Evolutionary conservation across 2,797 vertebrate genomes (phyloP), one percentile per base, ranked within the genome.

Genomic region (Mormyrops attenuatus): DNA sequence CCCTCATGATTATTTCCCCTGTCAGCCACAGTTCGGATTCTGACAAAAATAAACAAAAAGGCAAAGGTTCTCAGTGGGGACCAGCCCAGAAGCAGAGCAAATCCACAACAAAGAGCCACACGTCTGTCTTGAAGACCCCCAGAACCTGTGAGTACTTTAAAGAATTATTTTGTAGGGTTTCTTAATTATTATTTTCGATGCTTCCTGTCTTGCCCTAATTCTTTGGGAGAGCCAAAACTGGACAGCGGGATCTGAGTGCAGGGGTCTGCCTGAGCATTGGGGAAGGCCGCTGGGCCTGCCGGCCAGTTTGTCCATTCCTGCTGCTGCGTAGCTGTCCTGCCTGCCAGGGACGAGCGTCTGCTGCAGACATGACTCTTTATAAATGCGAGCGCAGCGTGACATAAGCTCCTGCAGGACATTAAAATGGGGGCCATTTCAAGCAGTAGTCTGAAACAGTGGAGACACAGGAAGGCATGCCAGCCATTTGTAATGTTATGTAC

Each of bases 141-240:
- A 38, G n/a, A 41, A 87, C 2, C 26, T 4, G 84, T 89, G 88
- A 89, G 88, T 87, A 22, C 34, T 57, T 15, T 86, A 50, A 53
- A 50, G 84, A 17, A 26, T 89, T 17, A 17, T 77, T 73, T 49
- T 77, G 38, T 47, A 13, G 3, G 66, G 4, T 15, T 26, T 66
- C 22, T 60, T 22, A 4, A n/a, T 60, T 38, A 30, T 77, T 77
- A 6, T 41, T 44, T 80, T 41, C 15, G 5, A 30, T 47, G 41
- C 5, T 8, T 26, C 9, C 3, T 53, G 30, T 84, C 11, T 89
- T 44, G 34, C 26, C 82, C 3, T 85, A 85, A 85, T 26, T 50
- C n/a, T 50, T 50, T 50, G 44, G 9, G 9, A 85, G 73, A 44
- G 38, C 5, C 38, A 38, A 80, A 80, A 7, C 34, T 7, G 2